These are phyloP conservation scores for Agrilus biguttatus DNA, from an alignment of 2,888 invertebrate species.

Conservation along the genomic window DNA sequence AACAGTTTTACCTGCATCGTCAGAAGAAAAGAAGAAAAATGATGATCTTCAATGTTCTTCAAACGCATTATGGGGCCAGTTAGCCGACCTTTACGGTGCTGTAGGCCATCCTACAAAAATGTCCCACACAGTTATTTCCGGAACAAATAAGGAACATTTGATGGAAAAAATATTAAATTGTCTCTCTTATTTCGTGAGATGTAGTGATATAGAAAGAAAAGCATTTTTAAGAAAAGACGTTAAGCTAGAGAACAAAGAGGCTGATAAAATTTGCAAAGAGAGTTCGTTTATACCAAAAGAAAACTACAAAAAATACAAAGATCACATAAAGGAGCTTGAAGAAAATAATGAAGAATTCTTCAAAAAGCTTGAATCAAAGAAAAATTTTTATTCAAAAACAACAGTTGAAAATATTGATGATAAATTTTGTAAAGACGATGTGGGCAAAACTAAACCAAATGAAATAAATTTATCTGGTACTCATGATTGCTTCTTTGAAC, in stretches of 20 bases:
- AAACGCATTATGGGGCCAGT: conserved; percentile 83
- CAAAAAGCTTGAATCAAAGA: background rate
- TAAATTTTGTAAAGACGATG: too few relatives aligned
- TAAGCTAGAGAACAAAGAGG: conserved; percentile 23
- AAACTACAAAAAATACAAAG: conserved; percentile 23
- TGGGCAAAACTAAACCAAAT: too few relatives aligned
- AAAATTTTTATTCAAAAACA: background rate
- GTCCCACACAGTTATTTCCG: conserved; percentile 67
- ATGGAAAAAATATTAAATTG: conserved; percentile 62
- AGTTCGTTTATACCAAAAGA: conserved; percentile 23
- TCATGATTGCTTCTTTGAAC: too few relatives aligned
- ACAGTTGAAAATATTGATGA: too few relatives aligned
- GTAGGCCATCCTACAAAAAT: conserved; percentile 64
- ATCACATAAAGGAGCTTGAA: conserved; percentile 17
- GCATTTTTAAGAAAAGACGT: conserved; percentile 11
- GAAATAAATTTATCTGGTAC: too few relatives aligned
- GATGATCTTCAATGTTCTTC: conserved; percentile 52
- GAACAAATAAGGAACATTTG: conserved; percentile 46
- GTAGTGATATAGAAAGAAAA: conserved; percentile 49
- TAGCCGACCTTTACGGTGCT: conserved; percentile 75
- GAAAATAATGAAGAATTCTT: conserved; percentile 2
- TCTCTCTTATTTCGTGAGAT: conserved; percentile 75
- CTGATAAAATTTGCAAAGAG: conserved; percentile 20
- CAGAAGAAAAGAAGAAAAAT: conserved; percentile 33
- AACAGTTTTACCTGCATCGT: conserved; percentile 41